phyloP scores from a whole-genome alignment of 1,140 invertebrate genomes.

The Penaeus indicus region DNA sequence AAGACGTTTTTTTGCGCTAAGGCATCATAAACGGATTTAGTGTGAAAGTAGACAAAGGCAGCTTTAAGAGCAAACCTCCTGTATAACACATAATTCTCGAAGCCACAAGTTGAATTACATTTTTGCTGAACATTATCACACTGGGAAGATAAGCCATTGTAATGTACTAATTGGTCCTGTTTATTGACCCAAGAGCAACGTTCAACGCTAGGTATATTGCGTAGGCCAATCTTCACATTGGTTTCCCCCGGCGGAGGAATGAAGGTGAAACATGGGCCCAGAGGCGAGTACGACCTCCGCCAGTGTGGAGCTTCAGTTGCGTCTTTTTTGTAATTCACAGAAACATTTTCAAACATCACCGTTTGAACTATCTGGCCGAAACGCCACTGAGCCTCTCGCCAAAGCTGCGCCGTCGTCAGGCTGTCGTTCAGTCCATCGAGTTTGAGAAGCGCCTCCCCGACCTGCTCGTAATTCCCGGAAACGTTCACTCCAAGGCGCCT shows the following conservation, averaged over 20 bases:
- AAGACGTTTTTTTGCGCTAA: neutral
- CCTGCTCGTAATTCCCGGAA: slow-evolving; percentile 9
- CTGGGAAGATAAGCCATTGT: neutral
- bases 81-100: slow-evolving; percentile 33
- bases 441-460: neutral
- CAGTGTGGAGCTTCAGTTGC: neutral
- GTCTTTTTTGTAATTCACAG: neutral
- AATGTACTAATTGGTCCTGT: neutral
- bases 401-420: neutral
- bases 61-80: neutral
- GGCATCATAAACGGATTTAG: neutral
- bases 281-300: slow-evolving; percentile 24
- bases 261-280: slow-evolving; percentile 47
- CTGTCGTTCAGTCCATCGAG: neutral
- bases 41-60: slow-evolving; percentile 16
- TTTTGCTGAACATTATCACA: neutral
- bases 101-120: slow-evolving; percentile 45
- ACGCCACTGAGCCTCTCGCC: slow-evolving; percentile 29
- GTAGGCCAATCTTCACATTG: neutral
- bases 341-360: neutral
- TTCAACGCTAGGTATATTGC: neutral
- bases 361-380: slow-evolving; percentile 3
- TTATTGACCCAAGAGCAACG: slow-evolving; percentile 8
- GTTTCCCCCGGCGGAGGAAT: neutral
- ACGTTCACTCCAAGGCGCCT: slow-evolving; percentile 25